Evolutionary conservation across 2,888 invertebrate genomes (phyloP), one percentile per base, ranked within the genome.

Genomic region (Tinea trinotella): DNA sequence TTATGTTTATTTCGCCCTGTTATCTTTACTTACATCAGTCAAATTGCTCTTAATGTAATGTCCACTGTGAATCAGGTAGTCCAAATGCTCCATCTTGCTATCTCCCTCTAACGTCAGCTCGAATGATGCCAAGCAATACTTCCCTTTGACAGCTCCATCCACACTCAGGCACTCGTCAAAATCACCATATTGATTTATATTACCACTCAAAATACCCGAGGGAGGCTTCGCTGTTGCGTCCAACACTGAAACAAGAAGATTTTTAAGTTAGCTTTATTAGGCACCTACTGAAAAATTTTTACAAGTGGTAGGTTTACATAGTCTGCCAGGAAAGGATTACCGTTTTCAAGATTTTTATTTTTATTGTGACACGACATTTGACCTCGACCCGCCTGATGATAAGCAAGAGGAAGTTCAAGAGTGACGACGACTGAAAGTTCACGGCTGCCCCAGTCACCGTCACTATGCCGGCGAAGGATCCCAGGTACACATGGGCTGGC

Each of bases 151-250:
- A 0, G 81, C 80, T 0, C 80, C 83, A 48, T 88, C 78, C 24
- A 88, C 68, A 59, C 78, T 77, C 57, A 92, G 72, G 65, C 92
- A 92, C 65, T 91, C 90, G 71, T 92, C 91, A 62, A 89, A 91
- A 72, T 92, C 91, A 0, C 92, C 92, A 52, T 89, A 89, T 61
- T 92, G 92, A 74, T 92, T 91, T 4, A 88, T 87, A 62, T 92
- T 92, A 7, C 92, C 92, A 62, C 87, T 90, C 15, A 92, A 70
- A 44, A 92, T 84, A 24, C 92, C 92, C 0, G 92, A 88, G 0
- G 92, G 89, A 4, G 90, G 81, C 70, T 92, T 92, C 1, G 91
- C 92, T 2, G 90, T 89, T n/a, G 92, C 89, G 68, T 92, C 92
- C 65, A 90, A 88, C 90, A 92, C 92, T 92, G 74, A 24, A 82